A percentile compares a stretch with the other conserved stretches of the same genome.
phyloP scores from a whole-genome alignment of 2,888 invertebrate genomes.

The Protula sp. region DNA sequence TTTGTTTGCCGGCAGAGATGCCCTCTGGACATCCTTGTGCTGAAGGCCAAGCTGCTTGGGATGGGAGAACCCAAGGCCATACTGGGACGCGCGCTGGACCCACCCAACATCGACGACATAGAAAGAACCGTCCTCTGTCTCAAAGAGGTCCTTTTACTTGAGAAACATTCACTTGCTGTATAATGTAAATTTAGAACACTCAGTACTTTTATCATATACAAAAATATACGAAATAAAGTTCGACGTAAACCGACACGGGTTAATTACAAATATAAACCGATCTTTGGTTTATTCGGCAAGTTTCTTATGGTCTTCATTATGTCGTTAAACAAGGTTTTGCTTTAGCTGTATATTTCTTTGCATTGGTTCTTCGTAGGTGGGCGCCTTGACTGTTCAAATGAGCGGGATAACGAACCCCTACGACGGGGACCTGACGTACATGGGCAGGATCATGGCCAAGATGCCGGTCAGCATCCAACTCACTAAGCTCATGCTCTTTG shows the following conservation, averaged over 20 bases:
- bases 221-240: not conserved
- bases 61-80: conserved; percentile 76
- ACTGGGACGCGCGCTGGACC: conserved; percentile 77
- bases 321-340: no score
- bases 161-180: no score
- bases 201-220: not conserved
- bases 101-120: conserved; percentile 78
- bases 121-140: conserved; percentile 74
- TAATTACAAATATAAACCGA: no score
- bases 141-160: conserved; percentile 61
- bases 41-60: conserved; percentile 75
- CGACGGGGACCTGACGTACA: conserved; percentile 82
- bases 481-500: conserved; percentile 78
- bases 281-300: no score
- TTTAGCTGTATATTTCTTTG: no score
- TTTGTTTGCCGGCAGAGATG: conserved; percentile 66
- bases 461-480: conserved; percentile 78
- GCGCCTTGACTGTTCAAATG: conserved; percentile 67
- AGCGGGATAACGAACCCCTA: conserved; percentile 56
- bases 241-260: not conserved
- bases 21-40: conserved; percentile 73
- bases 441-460: conserved; percentile 74
- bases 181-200: not conserved
- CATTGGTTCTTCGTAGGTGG: conserved; percentile 62
- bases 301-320: no score